A percentile compares a stretch with the other conserved stretches of the same genome.
phyloP scores from a whole-genome alignment of 92 coral and sea anemone genomes.

The Pocillopora grandis region DNA sequence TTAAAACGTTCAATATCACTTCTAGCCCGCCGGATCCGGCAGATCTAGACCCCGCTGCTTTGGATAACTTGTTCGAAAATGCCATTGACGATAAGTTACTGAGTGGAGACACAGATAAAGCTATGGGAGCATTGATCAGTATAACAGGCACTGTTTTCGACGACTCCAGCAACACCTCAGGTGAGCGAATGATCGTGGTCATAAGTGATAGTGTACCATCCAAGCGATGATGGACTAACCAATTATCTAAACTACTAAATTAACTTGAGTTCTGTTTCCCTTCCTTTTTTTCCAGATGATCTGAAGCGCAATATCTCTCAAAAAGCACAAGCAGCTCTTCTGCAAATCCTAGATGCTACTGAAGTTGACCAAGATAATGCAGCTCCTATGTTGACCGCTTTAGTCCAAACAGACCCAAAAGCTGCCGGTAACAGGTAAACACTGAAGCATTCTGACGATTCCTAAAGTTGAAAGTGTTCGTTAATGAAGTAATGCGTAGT shows the following conservation, averaged over 20 bases:
- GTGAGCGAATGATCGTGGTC: constrained; percentile 6
- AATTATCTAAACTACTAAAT: no score
- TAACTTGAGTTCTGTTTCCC: no score
- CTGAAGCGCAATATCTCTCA: constrained; percentile 25
- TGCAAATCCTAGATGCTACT: constrained; percentile 17
- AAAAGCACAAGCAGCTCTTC: constrained; percentile 18
- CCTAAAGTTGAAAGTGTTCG: background rate
- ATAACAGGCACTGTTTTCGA: constrained; percentile 27
- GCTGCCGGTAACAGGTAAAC: constrained; percentile 28
- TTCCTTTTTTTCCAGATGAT: constrained; percentile 11
- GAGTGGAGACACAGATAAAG: constrained; percentile 38
- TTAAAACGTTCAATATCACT: constrained; percentile 28
- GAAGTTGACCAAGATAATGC: constrained; percentile 36
- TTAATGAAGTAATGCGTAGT: background rate
- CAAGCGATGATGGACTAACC: no score
- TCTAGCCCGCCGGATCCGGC: constrained; percentile 15
- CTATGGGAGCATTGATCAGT: constrained; percentile 32
- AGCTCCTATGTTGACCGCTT: constrained; percentile 30
- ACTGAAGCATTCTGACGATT: background rate
- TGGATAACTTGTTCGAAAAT: constrained; percentile 21
- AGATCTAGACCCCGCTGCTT: constrained; percentile 1
- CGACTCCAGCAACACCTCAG: constrained; percentile 16
- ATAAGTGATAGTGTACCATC: no score
- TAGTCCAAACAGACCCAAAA: constrained; percentile 9
- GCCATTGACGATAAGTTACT: constrained; percentile 16